Base-by-base conservation (phyloP, 2,797 vertebrate species). In the Enoplosus armatus region DNA sequence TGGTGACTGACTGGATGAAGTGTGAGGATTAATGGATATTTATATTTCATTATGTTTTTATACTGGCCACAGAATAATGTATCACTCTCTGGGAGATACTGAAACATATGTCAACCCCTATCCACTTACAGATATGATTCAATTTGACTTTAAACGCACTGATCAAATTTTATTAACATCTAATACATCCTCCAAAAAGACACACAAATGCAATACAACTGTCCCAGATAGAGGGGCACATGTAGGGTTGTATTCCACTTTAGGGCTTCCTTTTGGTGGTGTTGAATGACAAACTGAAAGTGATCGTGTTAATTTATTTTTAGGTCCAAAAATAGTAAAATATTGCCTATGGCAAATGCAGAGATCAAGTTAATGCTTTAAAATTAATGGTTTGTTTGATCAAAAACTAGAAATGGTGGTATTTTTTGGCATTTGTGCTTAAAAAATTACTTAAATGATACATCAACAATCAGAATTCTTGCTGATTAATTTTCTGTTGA, bases 11-110 rank as follows among this genome's bases (percentile, higher is more conserved):
- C 96, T 96, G 96, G 94, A 94, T 96, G 96, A 97, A 97, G 97
- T 94, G 94, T 91, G 95, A 97, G 96, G 96, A 97, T 97, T 97
- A 98, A 99, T 98, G 96, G 96, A 96, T 97, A 98, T 98, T 98
- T 98, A 97, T 98, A 98, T 98, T 98, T 98, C 96, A 98, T 99
- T 97, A 97, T 95, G 95, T 96, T 97, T 91, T 97, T 95, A 96
- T 96, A 95, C 96, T 95, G 95, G 94, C 95, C 95, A 88, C 95
- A 97, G 96, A 97, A 97, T 97, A 97, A 98, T 96, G 96, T 95
- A 97, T 97, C 96, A 96, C 95, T 90, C 88, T 86, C 79, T 61
- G 67, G 95, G 39, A 96, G 96, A 97, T 97, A 97, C 96, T 96
- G 96, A 96, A 97, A 98, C 97, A 98, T 97, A 97, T 98, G 97